phyloP scores from a whole-genome alignment of 1,140 invertebrate species.

The Wiebesia pumilae region DNA sequence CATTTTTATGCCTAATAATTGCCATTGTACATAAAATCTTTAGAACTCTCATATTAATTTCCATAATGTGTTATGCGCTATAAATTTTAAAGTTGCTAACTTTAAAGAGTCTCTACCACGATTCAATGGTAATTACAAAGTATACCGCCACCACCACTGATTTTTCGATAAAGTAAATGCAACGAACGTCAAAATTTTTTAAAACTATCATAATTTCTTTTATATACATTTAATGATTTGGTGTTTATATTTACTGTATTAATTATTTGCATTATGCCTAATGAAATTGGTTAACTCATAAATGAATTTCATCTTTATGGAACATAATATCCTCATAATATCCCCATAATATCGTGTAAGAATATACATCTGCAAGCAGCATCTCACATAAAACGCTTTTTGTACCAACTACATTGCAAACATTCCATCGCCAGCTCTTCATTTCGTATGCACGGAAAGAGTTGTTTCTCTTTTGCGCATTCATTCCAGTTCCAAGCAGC shows the following conservation, averaged over 20 bases:
- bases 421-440: neutral
- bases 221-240: neutral
- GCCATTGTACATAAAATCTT: neutral
- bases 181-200: no score
- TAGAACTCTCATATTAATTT: no score
- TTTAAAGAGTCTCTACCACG: no score
- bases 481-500: neutral
- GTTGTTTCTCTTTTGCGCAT: neutral
- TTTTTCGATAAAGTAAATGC: no score
- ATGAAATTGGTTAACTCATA: neutral
- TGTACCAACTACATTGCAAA: neutral
- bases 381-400: neutral
- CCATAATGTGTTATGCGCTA: no score
- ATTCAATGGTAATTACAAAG: neutral
- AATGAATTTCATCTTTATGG: neutral
- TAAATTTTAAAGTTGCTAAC: no score
- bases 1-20: neutral
- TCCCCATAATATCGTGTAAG: no score
- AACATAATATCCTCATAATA: neutral
- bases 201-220: no score
- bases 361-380: neutral
- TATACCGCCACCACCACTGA: no score
- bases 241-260: neutral
- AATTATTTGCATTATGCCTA: neutral
- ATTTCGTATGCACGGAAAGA: neutral